A percentile compares a stretch with the other conserved stretches of the same genome.
phyloP scores from a whole-genome alignment of 2,113 vertebrate genomes.

The Grus americana region DNA sequence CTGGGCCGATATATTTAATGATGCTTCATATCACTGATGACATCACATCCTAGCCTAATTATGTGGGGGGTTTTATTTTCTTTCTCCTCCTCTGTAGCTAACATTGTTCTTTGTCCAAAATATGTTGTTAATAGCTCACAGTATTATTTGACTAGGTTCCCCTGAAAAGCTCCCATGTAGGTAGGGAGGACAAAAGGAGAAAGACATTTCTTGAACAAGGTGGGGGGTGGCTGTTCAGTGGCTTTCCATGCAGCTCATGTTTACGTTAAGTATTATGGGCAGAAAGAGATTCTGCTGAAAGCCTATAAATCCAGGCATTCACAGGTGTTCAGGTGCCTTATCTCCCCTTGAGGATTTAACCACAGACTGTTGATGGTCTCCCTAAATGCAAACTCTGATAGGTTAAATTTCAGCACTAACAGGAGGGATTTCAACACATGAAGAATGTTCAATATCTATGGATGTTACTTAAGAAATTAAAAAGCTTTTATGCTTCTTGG shows the following conservation, averaged over 20 bases:
- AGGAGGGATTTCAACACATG: not conserved
- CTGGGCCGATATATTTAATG: not conserved
- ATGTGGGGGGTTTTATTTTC: too few species aligned
- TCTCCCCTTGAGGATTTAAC: not conserved
- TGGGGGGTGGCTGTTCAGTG: not conserved
- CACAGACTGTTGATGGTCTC: not conserved
- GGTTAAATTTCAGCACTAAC: not conserved
- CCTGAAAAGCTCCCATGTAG: not conserved
- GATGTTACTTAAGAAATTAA: not conserved
- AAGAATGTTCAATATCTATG: not conserved
- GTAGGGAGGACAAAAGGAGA: not conserved
- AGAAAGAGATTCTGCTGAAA: conserved; percentile 1
- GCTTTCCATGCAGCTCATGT: not conserved
- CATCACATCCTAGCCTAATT: not conserved
- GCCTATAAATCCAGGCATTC: not conserved
- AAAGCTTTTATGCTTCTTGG: not conserved
- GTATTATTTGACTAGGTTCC: not conserved
- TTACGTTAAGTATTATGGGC: not conserved
- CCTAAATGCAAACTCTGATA: not conserved
- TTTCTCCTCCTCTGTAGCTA: not conserved
- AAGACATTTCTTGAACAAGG: not conserved
- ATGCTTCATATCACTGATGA: not conserved
- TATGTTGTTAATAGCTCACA: not conserved
- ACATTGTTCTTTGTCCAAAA: not conserved
- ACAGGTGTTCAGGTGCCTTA: conserved; percentile 7